Evolutionary conservation across 2,888 invertebrate species (phyloP), one percentile per base, ranked within the genome.

Genomic region (Syrphus vitripennis): DNA sequence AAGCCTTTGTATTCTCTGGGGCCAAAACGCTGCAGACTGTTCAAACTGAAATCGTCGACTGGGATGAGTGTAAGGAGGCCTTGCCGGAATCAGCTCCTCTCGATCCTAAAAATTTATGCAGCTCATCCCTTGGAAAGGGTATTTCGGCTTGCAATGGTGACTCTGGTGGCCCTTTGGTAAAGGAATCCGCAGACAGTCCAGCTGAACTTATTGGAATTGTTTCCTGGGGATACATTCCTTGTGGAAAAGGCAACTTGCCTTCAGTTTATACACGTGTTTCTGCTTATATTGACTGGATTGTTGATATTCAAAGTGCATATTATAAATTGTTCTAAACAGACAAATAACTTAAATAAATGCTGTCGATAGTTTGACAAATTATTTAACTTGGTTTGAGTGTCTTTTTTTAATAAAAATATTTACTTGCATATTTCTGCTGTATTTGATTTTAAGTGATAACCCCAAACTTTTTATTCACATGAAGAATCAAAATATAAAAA

Each of bases 201-300:
- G 57, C 88, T 48, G 89, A 91, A 63, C 89, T 93, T 50, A 90
- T 93, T 71, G 94, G 94, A 77, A 83, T 94, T 50, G 93, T 93
- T 14, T 93, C 94, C 37, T 94, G 94, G 93, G 93, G 93, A n/a
- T 89, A 89, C 37, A 90, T 92, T 71, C 93, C 93, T 42, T 94
- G 94, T 72, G 93, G 93, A 5, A 1, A 76, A 4, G 83, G 71
- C 14, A 90, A 91, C 31, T 16, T 83, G n/a, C 93, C 94, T 4
- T 93, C 93, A 0, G 91, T 94, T 9, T 93, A 92, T 88, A 93
- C 93, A 0, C 91, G 92, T 10, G 91, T 92, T 2, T 91, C 93
- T 0, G 90, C 92, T 21, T 93, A 92, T 88, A 9, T 91, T 65
- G 90, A 91, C 10, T 93, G 93, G 93, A 89, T 93, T 4, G 0